A percentile compares a stretch with the other conserved stretches of the same genome.
These are phyloP conservation scores for Dendrolimus pini DNA, from an alignment of 2,888 invertebrate genomes.

Conservation along the genomic window DNA sequence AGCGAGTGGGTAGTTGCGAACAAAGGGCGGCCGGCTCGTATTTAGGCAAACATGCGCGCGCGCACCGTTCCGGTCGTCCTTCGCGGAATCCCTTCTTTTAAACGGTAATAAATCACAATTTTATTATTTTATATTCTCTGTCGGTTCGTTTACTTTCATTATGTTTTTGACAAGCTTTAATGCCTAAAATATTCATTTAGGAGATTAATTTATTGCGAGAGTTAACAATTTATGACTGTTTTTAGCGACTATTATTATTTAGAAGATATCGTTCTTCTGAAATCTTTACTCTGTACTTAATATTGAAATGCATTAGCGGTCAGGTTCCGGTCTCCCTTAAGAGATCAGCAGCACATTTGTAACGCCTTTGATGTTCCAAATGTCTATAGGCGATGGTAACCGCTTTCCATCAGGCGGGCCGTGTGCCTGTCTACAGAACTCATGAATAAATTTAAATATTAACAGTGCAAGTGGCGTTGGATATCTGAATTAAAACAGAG, in stretches of 20 bases:
- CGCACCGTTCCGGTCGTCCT: constrained; percentile 19
- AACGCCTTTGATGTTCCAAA: too few species aligned
- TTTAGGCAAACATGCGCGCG: constrained; percentile 17
- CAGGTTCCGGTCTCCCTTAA: too few species aligned
- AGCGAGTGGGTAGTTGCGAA: constrained; percentile 8
- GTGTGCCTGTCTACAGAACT: too few species aligned
- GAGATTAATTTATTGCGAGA: not conserved
- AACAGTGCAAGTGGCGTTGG: too few species aligned
- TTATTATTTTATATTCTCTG: constrained; percentile 8
- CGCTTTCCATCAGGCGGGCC: too few species aligned
- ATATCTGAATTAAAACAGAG: too few species aligned
- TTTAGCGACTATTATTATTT: not conserved
- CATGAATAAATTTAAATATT: too few species aligned
- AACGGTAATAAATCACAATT: constrained; percentile 15
- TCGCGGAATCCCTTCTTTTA: constrained; percentile 22
- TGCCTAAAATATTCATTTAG: not conserved
- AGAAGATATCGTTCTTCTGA: not conserved
- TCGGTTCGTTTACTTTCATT: not conserved
- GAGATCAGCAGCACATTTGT: too few species aligned
- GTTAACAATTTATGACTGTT: not conserved
- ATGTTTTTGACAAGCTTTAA: not conserved
- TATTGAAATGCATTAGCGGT: too few species aligned
- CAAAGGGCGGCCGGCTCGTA: constrained; percentile 17
- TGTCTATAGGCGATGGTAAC: too few species aligned
- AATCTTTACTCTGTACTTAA: too few species aligned